phyloP scores from a whole-genome alignment of 2,113 vertebrate species.

The Centropus unirufus region DNA sequence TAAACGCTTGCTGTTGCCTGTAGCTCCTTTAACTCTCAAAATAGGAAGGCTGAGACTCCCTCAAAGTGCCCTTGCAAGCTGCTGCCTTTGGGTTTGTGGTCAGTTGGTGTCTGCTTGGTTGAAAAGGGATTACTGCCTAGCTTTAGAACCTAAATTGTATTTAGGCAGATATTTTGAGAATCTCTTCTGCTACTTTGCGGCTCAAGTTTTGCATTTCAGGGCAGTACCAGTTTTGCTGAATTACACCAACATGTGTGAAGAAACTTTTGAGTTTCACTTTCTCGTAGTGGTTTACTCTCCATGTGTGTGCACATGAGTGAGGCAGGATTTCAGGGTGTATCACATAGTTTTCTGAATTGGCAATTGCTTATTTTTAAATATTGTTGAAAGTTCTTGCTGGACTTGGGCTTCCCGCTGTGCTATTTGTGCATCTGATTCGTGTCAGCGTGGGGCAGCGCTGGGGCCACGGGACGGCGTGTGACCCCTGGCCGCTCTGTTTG shows the following conservation, averaged over 20 bases:
- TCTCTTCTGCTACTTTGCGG: background rate
- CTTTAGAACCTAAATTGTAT: background rate
- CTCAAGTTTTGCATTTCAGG: background rate
- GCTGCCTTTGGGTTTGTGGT: background rate
- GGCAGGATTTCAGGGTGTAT: background rate
- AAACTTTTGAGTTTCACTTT: slow-evolving; percentile 22
- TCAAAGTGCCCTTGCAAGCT: background rate
- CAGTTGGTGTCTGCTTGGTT: background rate
- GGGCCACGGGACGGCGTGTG: no score
- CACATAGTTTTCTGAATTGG: background rate
- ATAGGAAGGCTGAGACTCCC: background rate
- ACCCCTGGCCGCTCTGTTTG: no score
- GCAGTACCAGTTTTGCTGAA: background rate
- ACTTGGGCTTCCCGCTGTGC: background rate
- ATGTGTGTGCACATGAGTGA: rapidly evolving
- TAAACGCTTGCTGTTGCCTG: background rate
- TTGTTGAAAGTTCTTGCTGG: background rate
- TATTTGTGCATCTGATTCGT: no score
- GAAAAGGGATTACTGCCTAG: background rate
- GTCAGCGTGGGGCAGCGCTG: no score
- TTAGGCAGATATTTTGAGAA: slow-evolving; percentile 1
- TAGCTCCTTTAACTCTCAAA: background rate
- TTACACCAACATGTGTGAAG: background rate
- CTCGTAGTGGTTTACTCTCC: background rate
- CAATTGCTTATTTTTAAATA: background rate